Evolutionary conservation across 2,113 vertebrate genomes (phyloP).

Genomic region (Sceloporus undulatus): DNA sequence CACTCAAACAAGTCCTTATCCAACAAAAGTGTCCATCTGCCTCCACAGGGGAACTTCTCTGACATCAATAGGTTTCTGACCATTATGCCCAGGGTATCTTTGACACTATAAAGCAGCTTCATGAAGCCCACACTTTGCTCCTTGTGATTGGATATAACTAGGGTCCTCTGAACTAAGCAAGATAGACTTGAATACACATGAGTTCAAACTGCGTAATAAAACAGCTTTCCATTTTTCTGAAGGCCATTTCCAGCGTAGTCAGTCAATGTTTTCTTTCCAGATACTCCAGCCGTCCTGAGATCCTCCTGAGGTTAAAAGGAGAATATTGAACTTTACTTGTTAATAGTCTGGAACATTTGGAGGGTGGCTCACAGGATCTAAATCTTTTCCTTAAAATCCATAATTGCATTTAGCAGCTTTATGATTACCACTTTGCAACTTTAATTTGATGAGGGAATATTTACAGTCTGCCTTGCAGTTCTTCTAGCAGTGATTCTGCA

Average conservation of each 20-base stretch:
- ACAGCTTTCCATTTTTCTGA: constrained; percentile 45
- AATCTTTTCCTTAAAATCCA: constrained; percentile 32
- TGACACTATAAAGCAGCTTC: no score
- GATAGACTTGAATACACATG: constrained; percentile 54
- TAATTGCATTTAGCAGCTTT: constrained; percentile 54
- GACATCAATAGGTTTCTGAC: no score
- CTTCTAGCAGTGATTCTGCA: background rate
- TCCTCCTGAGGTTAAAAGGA: background rate
- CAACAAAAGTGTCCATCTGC: no score
- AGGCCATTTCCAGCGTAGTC: constrained; percentile 32
- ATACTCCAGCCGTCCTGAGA: constrained; percentile 58
- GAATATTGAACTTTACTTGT: background rate
- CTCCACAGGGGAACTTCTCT: no score
- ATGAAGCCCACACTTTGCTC: no score
- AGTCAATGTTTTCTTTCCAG: constrained; percentile 14
- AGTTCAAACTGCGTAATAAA: constrained; percentile 34
- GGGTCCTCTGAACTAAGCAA: background rate
- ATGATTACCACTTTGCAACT: constrained; percentile 47
- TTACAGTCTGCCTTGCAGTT: background rate
- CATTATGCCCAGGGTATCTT: no score
- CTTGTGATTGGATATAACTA: no score
- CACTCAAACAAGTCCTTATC: no score
- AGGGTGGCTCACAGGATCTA: constrained; percentile 26
- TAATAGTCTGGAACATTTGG: constrained; percentile 23
- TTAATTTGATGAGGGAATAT: constrained; percentile 59